Percentiles rank a stretch among this genome's conserved stretches.
phyloP scores from a whole-genome alignment of 2,888 invertebrate species.

The Coelopa pilipes region DNA sequence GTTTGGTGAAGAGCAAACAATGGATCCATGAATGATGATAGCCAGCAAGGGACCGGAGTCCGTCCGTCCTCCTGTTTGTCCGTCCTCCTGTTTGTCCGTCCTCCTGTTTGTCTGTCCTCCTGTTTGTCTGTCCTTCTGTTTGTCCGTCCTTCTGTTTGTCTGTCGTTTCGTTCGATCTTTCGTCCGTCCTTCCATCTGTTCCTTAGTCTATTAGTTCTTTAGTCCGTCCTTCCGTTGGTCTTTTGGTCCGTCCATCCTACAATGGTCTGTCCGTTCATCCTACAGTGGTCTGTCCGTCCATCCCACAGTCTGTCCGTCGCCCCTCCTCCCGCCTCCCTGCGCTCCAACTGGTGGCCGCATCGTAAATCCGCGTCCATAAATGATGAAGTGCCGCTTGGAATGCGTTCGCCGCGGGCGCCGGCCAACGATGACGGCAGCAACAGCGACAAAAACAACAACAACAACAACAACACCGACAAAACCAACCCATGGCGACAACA shows the following conservation, averaged over 20 bases:
- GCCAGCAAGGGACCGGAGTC: background rate
- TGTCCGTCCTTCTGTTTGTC: background rate
- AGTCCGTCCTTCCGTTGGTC: no score
- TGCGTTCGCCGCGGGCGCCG: background rate
- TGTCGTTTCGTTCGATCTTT: no score
- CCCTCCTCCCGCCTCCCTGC: no score
- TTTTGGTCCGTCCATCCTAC: no score
- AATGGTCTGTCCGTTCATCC: no score
- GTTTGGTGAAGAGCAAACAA: background rate
- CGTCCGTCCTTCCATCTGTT: no score
- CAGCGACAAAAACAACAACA: background rate
- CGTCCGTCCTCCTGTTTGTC: background rate
- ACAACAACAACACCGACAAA: background rate
- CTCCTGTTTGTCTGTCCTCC: background rate
- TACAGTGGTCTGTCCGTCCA: no score
- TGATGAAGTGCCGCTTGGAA: conserved; percentile 4
- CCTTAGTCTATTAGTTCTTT: no score
- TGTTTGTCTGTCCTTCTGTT: background rate
- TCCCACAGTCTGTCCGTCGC: no score
- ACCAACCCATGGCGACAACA: background rate
- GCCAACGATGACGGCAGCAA: background rate
- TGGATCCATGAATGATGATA: conserved; percentile 2
- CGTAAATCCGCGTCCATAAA: conserved; percentile 11
- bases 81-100: background rate
- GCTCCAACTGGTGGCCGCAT: background rate